Conservation (phyloP, 2,797 vertebrate genomes). For the Rhinogobio ventralis region DNA sequence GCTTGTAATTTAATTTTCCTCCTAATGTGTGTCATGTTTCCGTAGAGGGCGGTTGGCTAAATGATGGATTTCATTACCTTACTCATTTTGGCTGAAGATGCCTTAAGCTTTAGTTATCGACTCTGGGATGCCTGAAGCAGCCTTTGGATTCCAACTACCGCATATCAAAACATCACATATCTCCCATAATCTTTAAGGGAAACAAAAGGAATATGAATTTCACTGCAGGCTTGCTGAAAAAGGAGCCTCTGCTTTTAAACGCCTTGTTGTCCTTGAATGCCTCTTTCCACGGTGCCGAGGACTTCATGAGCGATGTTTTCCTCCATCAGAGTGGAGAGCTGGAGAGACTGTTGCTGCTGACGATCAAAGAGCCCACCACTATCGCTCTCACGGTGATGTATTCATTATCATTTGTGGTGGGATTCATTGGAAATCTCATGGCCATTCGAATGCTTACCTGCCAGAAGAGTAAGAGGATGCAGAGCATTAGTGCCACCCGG, state of each 20-base stretch:
- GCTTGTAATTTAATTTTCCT: conserved; percentile 14
- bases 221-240: background rate
- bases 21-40: conserved; percentile 45
- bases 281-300: conserved; percentile 62
- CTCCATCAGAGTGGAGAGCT: conserved; percentile 70
- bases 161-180: conserved; percentile 22
- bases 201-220: conserved; percentile 71
- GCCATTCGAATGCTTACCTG: conserved; percentile 87
- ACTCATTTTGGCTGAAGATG: conserved; percentile 30
- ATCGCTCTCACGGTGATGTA: conserved; percentile 85
- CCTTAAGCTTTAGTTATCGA: conserved; percentile 13
- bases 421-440: conserved; percentile 88
- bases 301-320: conserved; percentile 66
- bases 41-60: conserved; percentile 39
- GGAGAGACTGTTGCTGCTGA: conserved; percentile 85
- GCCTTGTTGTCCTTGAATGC: conserved; percentile 66
- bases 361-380: conserved; percentile 83
- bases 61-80: conserved; percentile 38
- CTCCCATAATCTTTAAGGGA: conserved; percentile 26
- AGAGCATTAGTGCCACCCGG: conserved; percentile 85
- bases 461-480: conserved; percentile 74
- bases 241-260: conserved; percentile 41
- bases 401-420: conserved; percentile 83
- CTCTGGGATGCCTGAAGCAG: conserved; percentile 31
- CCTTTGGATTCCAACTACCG: conserved; percentile 25